These are phyloP conservation scores for Eutolmus rufibarbis DNA, from an alignment of 2,888 invertebrate genomes.

Conservation along the genomic window DNA sequence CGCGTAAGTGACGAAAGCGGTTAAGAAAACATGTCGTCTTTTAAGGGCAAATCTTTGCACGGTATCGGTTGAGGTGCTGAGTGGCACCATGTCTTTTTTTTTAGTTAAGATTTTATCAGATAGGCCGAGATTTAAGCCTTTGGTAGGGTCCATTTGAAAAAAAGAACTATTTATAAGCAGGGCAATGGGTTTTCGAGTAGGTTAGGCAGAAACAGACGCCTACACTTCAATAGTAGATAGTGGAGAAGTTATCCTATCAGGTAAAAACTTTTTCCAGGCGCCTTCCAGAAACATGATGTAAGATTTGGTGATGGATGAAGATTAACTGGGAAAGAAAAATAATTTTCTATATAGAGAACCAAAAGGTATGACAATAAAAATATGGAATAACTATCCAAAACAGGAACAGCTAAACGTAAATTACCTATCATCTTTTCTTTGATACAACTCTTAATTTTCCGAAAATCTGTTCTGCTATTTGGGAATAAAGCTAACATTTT, in stretches of 20 bases:
- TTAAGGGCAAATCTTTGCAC: neutral
- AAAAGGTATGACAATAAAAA: too few relatives aligned
- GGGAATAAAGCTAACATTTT: too few relatives aligned
- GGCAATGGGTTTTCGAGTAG: neutral
- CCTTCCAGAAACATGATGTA: neutral
- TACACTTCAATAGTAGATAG: neutral
- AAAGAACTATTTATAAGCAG: neutral
- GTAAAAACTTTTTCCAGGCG: neutral
- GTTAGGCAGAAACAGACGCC: neutral
- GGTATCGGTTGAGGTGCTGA: neutral
- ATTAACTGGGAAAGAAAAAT: too few relatives aligned
- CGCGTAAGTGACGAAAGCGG: slow-evolving; percentile 11
- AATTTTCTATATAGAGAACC: too few relatives aligned
- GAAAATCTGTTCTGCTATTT: too few relatives aligned
- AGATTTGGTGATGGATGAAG: too few relatives aligned
- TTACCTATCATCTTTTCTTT: too few relatives aligned
- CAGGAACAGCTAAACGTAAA: too few relatives aligned
- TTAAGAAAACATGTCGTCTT: neutral
- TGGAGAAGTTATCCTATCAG: neutral
- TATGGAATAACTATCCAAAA: too few relatives aligned
- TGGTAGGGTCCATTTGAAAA: neutral
- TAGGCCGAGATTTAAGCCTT: neutral
- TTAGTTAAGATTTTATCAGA: neutral
- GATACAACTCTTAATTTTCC: too few relatives aligned
- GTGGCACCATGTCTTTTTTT: neutral